Evolutionary conservation across 1,140 invertebrate species (phyloP), one percentile per base, ranked within the genome.

Genomic region (Nomia melanderi): DNA sequence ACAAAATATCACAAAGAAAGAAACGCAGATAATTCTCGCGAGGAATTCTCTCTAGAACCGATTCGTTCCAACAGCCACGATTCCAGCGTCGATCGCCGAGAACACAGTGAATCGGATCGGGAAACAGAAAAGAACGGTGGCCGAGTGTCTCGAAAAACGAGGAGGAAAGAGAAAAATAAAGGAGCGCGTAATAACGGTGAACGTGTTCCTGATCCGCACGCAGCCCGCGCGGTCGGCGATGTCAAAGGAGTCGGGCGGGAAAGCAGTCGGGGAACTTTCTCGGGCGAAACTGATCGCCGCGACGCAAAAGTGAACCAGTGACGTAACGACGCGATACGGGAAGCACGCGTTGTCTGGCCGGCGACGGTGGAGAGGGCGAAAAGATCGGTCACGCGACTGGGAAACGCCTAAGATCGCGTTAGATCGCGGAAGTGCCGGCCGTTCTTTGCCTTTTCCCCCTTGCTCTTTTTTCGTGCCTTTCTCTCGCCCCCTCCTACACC

Each of bases 321-420:
- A 81, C 74, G 67, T 69, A 81, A 81, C 41, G 29, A 25, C 36
- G 27, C 17, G 62, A 31, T 82, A 63, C 47, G 57, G 41, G 44
- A 69, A 79, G 39, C 64, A 29, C 54, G 64, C 62, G 77, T 14
- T 36, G 71, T 7, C 36, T 59, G 54, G 50, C 23, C 47, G 33
- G 73, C 65, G 64, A 71, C n/a, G n/a, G 4, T 11, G 36, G 11
- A 20, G 20, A 6, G 50, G 39, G 72, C 60, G n/a, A 47, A 71
- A 84, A 70, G 73, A 76, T 77, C 77, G 67, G 81, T 84, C 83
- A 79, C 76, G 79, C 76, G 86, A 78, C 71, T 63, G 69, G 72
- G 77, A 78, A 78, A 85, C 78, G 80, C 78, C 81, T 73, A n/a
- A 67, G 80, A 65, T 77, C 75, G 77, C 47, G 62, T 64, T 53